These are phyloP conservation scores for Paramuricea clavata DNA, from an alignment of 92 coral and sea anemone genomes.

Conservation along the genomic window DNA sequence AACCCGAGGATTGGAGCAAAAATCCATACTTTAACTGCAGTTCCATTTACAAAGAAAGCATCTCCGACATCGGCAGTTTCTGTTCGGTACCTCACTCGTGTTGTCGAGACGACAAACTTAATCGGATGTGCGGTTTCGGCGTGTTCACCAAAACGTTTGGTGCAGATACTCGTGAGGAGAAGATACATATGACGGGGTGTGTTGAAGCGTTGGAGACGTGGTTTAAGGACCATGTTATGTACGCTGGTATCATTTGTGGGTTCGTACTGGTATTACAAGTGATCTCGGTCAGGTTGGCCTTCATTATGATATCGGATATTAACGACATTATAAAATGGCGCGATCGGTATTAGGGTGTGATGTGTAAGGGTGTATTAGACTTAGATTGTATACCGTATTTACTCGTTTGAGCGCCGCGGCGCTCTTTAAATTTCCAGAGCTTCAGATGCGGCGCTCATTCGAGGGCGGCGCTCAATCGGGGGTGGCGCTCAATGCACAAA, in stretches of 20 bases:
- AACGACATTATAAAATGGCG: constrained; percentile 68
- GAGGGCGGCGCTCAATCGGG: too few species aligned
- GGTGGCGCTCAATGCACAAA: too few species aligned
- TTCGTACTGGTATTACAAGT: constrained; percentile 66
- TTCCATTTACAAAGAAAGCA: constrained; percentile 76
- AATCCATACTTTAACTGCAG: constrained; percentile 91
- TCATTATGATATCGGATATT: constrained; percentile 78
- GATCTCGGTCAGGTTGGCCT: constrained; percentile 79
- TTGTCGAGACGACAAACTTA: constrained; percentile 82
- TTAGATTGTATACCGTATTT: too few species aligned
- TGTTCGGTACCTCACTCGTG: constrained; percentile 97
- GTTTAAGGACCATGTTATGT: constrained; percentile 60
- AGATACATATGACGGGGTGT: constrained; percentile 79
- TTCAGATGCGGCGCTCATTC: too few species aligned
- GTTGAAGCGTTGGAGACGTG: constrained; percentile 86
- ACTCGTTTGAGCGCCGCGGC: too few species aligned
- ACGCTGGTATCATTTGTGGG: constrained; percentile 19
- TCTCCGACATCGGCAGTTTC: constrained; percentile 12
- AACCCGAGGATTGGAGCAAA: constrained; percentile 82
- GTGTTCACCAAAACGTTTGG: constrained; percentile 55
- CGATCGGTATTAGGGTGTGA: neutral
- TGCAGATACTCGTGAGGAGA: constrained; percentile 58
- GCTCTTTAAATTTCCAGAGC: too few species aligned
- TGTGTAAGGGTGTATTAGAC: neutral
- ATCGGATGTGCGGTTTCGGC: constrained; percentile 90